These are phyloP conservation scores for Magallana gigas DNA, from an alignment of 1,140 invertebrate genomes.

Conservation along the genomic window DNA sequence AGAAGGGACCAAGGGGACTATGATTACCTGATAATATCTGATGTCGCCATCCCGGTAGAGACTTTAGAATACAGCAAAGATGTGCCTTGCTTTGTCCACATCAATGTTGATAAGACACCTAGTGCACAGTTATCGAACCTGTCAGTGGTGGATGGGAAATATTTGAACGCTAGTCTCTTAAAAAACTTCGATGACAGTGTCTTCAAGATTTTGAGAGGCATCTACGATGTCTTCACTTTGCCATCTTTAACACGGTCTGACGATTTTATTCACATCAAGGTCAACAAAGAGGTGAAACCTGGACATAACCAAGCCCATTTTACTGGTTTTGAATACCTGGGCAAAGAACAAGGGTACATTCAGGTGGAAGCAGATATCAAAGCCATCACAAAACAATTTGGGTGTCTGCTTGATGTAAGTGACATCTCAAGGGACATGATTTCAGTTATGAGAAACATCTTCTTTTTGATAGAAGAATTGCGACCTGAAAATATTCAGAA, in stretches of 20 bases:
- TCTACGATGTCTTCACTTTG: background rate
- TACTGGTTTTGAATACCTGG: background rate
- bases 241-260: background rate
- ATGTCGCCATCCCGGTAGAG: conserved; percentile 30
- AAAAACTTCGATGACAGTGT: background rate
- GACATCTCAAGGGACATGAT: conserved; percentile 12
- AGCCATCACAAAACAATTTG: background rate
- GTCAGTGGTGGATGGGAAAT: conserved; percentile 24
- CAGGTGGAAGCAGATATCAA: background rate
- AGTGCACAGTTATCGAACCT: background rate
- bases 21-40: conserved; percentile 49
- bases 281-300: conserved; percentile 39
- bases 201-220: conserved; percentile 36
- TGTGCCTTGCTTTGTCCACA: conserved; percentile 53
- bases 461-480: background rate
- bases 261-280: background rate
- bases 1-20: conserved; percentile 46
- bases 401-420: background rate
- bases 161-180: conserved; percentile 3
- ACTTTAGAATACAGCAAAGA: conserved; percentile 42
- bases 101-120: conserved; percentile 30
- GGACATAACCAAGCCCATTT: conserved; percentile 20
- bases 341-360: background rate
- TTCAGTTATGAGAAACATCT: background rate
- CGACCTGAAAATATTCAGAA: conserved; percentile 2